phyloP scores from a whole-genome alignment of 2,888 invertebrate genomes.

The Agriopis aurantiaria region DNA sequence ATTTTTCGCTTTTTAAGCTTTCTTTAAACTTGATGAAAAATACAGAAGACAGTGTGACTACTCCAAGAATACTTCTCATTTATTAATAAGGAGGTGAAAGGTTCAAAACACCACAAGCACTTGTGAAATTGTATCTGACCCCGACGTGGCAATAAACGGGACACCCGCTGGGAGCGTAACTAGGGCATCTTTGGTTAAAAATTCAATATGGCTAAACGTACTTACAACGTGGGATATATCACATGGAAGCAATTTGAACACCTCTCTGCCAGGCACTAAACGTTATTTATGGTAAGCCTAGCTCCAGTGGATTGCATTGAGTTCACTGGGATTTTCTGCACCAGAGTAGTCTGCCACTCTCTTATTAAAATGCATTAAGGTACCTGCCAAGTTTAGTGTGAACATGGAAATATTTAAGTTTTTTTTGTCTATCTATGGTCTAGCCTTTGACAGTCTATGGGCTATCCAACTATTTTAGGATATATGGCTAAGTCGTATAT shows the following conservation, averaged over 20 bases:
- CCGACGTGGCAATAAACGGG: constrained; percentile 21
- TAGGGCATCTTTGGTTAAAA: constrained; percentile 74
- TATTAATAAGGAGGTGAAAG: too few relatives aligned
- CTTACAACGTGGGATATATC: constrained; percentile 77
- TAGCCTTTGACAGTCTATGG: too few relatives aligned
- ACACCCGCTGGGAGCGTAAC: constrained; percentile 41
- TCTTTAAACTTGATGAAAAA: too few relatives aligned
- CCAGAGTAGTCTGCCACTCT: constrained; percentile 54
- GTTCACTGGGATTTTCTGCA: constrained; percentile 74
- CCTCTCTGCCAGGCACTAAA: constrained; percentile 80
- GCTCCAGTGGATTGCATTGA: constrained; percentile 78
- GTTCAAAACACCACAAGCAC: background rate
- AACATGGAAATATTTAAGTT: background rate
- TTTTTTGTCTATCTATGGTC: too few relatives aligned
- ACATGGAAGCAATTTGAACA: constrained; percentile 84
- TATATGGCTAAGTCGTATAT: too few relatives aligned
- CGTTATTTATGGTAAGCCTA: constrained; percentile 83
- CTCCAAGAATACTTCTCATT: too few relatives aligned
- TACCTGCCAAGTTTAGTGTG: constrained; percentile 1
- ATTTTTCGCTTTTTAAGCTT: too few relatives aligned
- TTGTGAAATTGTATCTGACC: constrained; percentile 15
- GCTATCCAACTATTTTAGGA: too few relatives aligned
- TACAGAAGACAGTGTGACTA: too few relatives aligned
- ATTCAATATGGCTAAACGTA: constrained; percentile 80
- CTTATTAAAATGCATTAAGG: constrained; percentile 43